Percentiles rank a stretch among this genome's conserved stretches.
phyloP scores from a whole-genome alignment of 2,888 invertebrate genomes.

The Erebia epiphron region DNA sequence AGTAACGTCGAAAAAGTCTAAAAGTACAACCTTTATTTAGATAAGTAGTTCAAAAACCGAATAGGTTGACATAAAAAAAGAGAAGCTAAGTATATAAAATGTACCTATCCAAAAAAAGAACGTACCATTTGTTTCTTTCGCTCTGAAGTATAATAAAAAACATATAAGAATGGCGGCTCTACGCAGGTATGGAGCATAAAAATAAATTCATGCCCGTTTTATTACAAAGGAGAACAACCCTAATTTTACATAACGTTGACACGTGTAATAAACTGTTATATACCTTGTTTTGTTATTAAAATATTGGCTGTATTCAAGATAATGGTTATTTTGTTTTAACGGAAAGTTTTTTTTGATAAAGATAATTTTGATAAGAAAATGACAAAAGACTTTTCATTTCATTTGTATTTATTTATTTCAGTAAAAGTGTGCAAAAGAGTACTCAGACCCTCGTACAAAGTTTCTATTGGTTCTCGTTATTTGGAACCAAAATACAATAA shows the following conservation, averaged over 20 bases:
- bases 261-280: conserved; percentile 24
- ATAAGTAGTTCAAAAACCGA: background rate
- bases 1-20: too few relatives aligned
- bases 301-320: background rate
- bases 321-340: conserved; percentile 3
- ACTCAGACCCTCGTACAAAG: too few relatives aligned
- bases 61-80: background rate
- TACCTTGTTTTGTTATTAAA: conserved; percentile 21
- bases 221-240: conserved; percentile 31
- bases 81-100: background rate
- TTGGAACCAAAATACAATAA: too few relatives aligned
- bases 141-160: conserved; percentile 18
- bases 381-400: too few relatives aligned
- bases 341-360: background rate
- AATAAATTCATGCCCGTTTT: conserved; percentile 33
- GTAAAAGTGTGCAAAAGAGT: too few relatives aligned
- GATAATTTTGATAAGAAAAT: background rate
- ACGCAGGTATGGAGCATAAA: conserved; percentile 28
- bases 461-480: too few relatives aligned
- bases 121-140: conserved; percentile 14
- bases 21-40: too few relatives aligned
- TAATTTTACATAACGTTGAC: conserved; percentile 34
- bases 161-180: conserved; percentile 27
- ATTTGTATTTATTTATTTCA: too few relatives aligned
- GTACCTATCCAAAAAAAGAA: background rate